phyloP scores from a whole-genome alignment of 37 sponge, comb jelly and placozoan species.

The Halichondria panicea region DNA sequence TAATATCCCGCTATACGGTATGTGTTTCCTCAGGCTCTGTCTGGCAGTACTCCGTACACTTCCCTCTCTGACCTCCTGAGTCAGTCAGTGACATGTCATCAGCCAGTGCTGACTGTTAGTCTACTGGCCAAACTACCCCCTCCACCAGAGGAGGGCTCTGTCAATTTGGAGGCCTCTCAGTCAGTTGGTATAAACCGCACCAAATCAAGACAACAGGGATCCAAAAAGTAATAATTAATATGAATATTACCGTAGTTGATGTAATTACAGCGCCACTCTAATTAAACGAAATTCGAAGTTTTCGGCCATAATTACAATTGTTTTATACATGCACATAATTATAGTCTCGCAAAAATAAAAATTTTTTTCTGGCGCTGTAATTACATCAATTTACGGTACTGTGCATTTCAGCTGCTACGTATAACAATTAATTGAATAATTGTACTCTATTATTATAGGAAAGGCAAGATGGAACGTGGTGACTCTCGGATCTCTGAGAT shows the following conservation, averaged over 20 bases:
- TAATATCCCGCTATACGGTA: too few relatives aligned
- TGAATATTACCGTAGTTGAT: neutral
- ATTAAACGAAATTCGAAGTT: too few relatives aligned
- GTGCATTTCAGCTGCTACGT: too few relatives aligned
- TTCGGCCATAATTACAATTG: too few relatives aligned
- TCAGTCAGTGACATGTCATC: slow-evolving; percentile 35
- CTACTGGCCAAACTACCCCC: slow-evolving; percentile 26
- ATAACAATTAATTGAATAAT: too few relatives aligned
- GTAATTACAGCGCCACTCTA: too few relatives aligned
- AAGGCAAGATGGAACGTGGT: slow-evolving; percentile 4
- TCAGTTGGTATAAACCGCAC: neutral
- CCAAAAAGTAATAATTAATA: neutral
- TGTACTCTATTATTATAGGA: slow-evolving; percentile 10
- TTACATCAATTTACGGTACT: too few relatives aligned
- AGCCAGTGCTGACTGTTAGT: slow-evolving; percentile 55
- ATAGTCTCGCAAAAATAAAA: too few relatives aligned
- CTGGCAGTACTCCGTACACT: slow-evolving; percentile 2
- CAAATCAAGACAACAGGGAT: slow-evolving; percentile 3
- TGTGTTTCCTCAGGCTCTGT: slow-evolving; percentile 10
- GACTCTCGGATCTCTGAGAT: slow-evolving; percentile 45
- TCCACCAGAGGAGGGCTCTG: neutral
- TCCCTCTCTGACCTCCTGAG: slow-evolving; percentile 27
- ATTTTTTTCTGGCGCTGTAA: too few relatives aligned
- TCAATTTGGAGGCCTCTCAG: neutral
- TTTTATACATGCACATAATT: too few relatives aligned